Conservation (phyloP, 1,140 invertebrate species). For the Tetramorium simillimum region DNA sequence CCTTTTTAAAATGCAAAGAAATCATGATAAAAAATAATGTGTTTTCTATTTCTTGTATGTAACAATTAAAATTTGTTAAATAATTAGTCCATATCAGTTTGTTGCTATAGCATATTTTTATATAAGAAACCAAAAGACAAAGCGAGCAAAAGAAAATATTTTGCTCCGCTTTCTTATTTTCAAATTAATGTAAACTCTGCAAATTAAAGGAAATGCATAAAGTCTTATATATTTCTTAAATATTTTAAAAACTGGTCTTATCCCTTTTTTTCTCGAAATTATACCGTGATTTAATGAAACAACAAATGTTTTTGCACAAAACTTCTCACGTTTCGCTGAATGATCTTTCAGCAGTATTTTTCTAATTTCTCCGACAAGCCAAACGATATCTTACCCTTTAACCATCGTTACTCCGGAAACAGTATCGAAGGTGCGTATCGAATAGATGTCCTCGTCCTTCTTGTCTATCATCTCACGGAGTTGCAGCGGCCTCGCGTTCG, state of each 20-base stretch:
- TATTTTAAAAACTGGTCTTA: too few species aligned
- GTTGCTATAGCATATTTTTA: background rate
- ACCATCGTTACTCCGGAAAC: slow-evolving; percentile 62
- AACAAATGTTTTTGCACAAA: background rate
- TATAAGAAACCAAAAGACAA: background rate
- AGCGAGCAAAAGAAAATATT: background rate
- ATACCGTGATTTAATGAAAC: background rate
- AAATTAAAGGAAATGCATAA: background rate
- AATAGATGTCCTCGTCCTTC: slow-evolving; percentile 25
- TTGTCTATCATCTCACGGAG: slow-evolving; percentile 35
- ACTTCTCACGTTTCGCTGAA: background rate
- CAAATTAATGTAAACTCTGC: background rate
- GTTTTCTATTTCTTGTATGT: background rate
- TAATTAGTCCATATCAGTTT: background rate
- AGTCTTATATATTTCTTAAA: background rate
- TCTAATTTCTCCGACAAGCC: background rate
- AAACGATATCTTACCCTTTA: slow-evolving; percentile 51
- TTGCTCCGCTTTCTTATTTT: background rate
- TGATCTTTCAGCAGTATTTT: background rate
- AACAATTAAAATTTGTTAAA: background rate
- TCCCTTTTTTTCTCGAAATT: background rate
- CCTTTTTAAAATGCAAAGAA: too few species aligned
- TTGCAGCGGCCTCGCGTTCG: slow-evolving; percentile 60
- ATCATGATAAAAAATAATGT: too few species aligned
- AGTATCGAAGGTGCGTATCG: slow-evolving; percentile 31